A percentile compares a stretch with the other conserved stretches of the same genome.
These are phyloP conservation scores for Potorous gilbertii DNA, from an alignment of 2,797 vertebrate species.

Conservation along the genomic window DNA sequence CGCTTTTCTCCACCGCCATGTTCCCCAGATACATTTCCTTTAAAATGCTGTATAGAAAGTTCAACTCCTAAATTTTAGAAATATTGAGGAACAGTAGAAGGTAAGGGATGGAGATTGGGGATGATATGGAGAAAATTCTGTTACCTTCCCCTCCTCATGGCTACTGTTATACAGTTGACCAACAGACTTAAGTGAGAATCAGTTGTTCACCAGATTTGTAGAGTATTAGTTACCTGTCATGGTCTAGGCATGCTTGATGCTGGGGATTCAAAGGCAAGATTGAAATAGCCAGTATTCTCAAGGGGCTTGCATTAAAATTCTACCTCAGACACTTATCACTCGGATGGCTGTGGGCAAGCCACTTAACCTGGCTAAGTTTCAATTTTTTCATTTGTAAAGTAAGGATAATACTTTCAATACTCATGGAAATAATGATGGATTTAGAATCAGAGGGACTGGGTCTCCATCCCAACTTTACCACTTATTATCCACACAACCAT, in stretches of 20 bases:
- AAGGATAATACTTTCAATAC: background rate
- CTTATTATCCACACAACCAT: background rate
- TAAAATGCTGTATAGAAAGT: background rate
- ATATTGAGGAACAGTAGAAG: background rate
- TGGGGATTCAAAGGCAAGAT: background rate
- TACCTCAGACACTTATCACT: background rate
- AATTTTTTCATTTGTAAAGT: background rate
- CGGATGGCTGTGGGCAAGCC: background rate
- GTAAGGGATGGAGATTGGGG: background rate
- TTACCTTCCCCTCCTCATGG: background rate
- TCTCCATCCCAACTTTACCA: background rate
- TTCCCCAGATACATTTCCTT: background rate
- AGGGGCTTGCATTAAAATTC: no score
- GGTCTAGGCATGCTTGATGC: background rate
- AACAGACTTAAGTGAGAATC: background rate
- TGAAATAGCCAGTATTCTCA: background rate
- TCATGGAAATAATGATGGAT: background rate
- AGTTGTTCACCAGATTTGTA: background rate
- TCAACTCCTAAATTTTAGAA: background rate
- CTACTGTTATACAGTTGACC: background rate
- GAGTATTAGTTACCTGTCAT: background rate
- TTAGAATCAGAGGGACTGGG: background rate
- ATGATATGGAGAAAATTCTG: background rate
- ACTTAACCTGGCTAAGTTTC: background rate
- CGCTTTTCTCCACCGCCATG: background rate